A percentile compares a stretch with the other conserved stretches of the same genome.
phyloP scores from a whole-genome alignment of 1,140 invertebrate genomes.

The Drosophila melanogaster region DNA sequence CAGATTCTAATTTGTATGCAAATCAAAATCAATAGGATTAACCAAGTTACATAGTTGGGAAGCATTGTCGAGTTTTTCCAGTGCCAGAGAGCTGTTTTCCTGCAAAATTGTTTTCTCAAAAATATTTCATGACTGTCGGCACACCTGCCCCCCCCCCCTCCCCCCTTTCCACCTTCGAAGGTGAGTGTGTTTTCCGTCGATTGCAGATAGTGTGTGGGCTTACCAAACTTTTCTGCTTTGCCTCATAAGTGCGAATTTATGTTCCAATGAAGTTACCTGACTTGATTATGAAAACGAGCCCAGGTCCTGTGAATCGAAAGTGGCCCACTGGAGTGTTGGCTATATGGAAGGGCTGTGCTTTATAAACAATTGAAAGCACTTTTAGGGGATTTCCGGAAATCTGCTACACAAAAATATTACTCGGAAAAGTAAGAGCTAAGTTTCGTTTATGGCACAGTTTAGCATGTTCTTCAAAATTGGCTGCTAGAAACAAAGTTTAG shows the following conservation, averaged over 20 bases:
- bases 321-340: background rate
- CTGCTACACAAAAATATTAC: background rate
- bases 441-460: too few relatives aligned
- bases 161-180: background rate
- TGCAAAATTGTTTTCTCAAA: slow-evolving; percentile 74
- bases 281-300: slow-evolving; percentile 26
- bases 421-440: background rate
- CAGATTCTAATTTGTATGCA: slow-evolving; percentile 80
- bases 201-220: slow-evolving; percentile 51
- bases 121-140: slow-evolving; percentile 59
- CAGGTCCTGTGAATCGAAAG: background rate
- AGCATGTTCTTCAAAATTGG: background rate
- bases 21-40: slow-evolving; percentile 83
- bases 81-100: slow-evolving; percentile 35
- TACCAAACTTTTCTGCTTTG: slow-evolving; percentile 64
- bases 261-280: slow-evolving; percentile 36
- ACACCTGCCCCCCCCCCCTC: background rate
- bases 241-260: slow-evolving; percentile 63
- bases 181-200: slow-evolving; percentile 9
- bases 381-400: background rate
- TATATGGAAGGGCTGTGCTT: background rate
- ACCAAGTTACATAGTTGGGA: slow-evolving; percentile 69
- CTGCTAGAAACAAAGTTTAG: too few relatives aligned
- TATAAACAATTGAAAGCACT: slow-evolving; percentile 7
- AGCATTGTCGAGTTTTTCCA: slow-evolving; percentile 46